These are phyloP conservation scores for Rhizomys pruinosus DNA, from an alignment of 2,113 vertebrate genomes.

Conservation along the genomic window DNA sequence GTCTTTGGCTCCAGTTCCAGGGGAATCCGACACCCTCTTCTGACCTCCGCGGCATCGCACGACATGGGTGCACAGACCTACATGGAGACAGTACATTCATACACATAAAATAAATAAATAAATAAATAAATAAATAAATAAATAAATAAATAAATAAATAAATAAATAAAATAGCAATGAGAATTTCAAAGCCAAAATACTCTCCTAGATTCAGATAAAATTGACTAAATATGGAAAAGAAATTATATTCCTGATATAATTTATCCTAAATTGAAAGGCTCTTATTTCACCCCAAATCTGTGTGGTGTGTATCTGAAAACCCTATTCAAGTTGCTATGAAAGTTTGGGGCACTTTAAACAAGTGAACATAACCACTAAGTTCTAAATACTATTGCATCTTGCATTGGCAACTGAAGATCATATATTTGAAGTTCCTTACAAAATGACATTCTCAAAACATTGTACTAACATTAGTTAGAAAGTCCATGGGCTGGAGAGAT, in stretches of 20 bases:
- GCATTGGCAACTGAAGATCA: neutral
- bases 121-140: too few relatives aligned
- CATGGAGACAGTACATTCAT: too few relatives aligned
- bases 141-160: too few relatives aligned
- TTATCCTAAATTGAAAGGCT: neutral
- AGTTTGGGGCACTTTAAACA: constrained; percentile 28
- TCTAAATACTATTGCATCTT: neutral
- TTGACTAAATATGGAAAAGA: neutral
- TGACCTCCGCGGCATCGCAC: too few relatives aligned
- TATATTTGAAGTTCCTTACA: neutral
- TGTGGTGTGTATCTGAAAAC: constrained; percentile 19
- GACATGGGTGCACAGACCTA: too few relatives aligned
- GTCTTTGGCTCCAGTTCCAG: too few relatives aligned
- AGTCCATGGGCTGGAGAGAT: too few relatives aligned
- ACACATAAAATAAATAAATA: too few relatives aligned
- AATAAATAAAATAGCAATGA: neutral
- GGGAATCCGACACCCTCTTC: too few relatives aligned
- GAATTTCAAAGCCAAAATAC: neutral
- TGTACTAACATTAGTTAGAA: neutral
- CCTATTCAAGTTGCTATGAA: neutral
- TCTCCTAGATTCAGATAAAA: neutral
- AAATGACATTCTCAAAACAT: neutral
- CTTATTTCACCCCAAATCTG: constrained; percentile 7
- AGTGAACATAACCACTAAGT: neutral
- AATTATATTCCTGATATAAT: neutral